These are phyloP conservation scores for Cremastinae sp. DNA, from an alignment of 2,888 invertebrate species.

Conservation along the genomic window DNA sequence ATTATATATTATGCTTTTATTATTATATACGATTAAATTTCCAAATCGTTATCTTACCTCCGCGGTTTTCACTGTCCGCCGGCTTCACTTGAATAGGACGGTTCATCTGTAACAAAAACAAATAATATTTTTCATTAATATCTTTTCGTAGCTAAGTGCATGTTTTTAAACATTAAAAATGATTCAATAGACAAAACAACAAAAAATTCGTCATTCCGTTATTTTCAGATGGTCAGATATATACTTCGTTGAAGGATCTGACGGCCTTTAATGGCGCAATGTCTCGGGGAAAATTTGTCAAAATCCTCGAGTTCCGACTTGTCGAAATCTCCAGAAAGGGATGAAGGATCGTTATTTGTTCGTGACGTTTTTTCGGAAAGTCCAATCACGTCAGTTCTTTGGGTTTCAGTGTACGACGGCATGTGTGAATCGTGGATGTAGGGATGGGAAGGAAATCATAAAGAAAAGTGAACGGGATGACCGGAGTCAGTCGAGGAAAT, in stretches of 20 bases:
- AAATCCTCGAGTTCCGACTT: conserved; percentile 23
- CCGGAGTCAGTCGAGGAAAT: conserved; percentile 73
- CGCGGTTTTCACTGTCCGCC: conserved; percentile 99
- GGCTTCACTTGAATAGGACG: conserved; percentile 99
- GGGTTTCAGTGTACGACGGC: conserved; percentile 56
- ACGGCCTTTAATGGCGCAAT: no score
- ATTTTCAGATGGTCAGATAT: no score
- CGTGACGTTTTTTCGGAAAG: conserved; percentile 59
- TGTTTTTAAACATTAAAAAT: no score
- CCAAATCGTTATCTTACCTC: conserved; percentile 86
- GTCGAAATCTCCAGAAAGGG: conserved; percentile 13
- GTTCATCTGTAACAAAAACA: conserved; percentile 94
- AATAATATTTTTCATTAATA: conserved; percentile 36
- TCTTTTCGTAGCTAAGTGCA: no score
- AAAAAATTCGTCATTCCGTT: no score
- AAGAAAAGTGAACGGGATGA: conserved; percentile 51
- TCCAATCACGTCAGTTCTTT: conserved; percentile 65
- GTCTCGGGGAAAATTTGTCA: conserved; percentile 24
- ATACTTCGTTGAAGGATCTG: no score
- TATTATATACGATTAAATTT: conserved; percentile 47
- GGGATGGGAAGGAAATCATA: conserved; percentile 37
- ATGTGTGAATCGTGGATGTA: conserved; percentile 15
- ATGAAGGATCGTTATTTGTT: conserved; percentile 69
- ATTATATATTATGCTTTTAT: conserved; percentile 50
- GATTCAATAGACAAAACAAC: no score